A percentile compares a stretch with the other conserved stretches of the same genome.
Conservation (phyloP, 1,140 invertebrate species). For the Protaetia brevitarsis region DNA sequence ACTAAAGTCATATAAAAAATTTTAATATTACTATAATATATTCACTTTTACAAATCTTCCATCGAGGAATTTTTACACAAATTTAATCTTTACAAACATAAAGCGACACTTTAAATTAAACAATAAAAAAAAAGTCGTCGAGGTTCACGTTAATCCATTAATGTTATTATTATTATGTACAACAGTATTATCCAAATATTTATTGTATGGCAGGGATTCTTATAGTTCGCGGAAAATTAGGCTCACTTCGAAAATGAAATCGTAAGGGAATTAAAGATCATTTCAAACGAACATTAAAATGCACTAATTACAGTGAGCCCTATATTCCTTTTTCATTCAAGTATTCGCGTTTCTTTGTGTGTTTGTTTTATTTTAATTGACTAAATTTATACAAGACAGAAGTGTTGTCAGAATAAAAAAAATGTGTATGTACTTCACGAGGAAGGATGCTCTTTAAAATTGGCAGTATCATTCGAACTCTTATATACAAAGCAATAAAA, state of each 20-base stretch:
- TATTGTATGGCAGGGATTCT: neutral
- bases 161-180: neutral
- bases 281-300: neutral
- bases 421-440: neutral
- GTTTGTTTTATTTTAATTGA: constrained; percentile 15
- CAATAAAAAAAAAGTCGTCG: no score
- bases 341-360: neutral
- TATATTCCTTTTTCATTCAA: no score
- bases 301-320: neutral
- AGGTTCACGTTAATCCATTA: no score
- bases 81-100: constrained; percentile 13
- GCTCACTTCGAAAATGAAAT: neutral
- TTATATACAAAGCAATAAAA: constrained; percentile 8
- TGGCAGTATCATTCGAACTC: constrained; percentile 10
- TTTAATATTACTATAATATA: constrained; percentile 19
- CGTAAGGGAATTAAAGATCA: neutral
- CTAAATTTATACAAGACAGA: neutral
- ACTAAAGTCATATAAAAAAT: constrained; percentile 19
- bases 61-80: neutral
- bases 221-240: neutral
- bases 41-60: neutral
- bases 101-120: neutral
- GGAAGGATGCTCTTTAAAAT: neutral
- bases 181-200: constrained; percentile 10
- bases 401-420: neutral